Conservation (phyloP, 2,113 vertebrate species). For the rabbit (Oryctolagus cuniculus) region mOryCun1.1 NC_091436.1:152456001-152456500, state of each 20-base stretch:
- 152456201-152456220: not conserved
- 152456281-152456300: not conserved
- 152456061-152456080: not conserved
- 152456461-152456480: not conserved
- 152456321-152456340: not conserved
- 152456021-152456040: not conserved
- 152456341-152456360: not conserved
- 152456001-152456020: not conserved
- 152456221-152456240: not conserved
- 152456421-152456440: not conserved
- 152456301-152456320: not conserved
- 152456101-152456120: not conserved
- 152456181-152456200: not conserved
- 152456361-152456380: not conserved
- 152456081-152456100: not conserved
- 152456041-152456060: not conserved
- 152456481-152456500: not conserved
- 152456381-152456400: not conserved
- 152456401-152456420: not conserved
- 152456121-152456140: not conserved
- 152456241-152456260: not conserved
- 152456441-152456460: not conserved
- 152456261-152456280: not conserved
- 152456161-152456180: not conserved
- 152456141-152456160: not conserved